Base-by-base conservation (phyloP, 2,888 invertebrate species). In the Heteropelma amictum region DNA sequence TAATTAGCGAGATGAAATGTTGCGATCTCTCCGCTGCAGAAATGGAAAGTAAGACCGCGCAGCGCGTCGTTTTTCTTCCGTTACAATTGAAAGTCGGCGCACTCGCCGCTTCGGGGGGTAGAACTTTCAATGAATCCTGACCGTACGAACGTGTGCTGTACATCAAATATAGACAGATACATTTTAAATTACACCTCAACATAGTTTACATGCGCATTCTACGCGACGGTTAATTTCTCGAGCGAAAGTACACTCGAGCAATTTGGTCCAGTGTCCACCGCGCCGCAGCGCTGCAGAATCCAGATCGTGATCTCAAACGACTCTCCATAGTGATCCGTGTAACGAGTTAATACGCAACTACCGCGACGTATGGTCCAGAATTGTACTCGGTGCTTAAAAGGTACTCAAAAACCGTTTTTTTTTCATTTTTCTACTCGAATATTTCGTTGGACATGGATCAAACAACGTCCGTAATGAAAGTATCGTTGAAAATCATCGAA, bases 71-170 rank as follows among this genome's bases (percentile, higher is more conserved):
- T 80, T 80, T 78, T 80, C 79, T 80, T 79, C 82, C 82, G 83
- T 82, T 83, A 83, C 82, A 82, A 83, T 83, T 82, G 83, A 83
- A 83, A 83, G 83, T 83, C 80, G 80, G 76, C 73, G n/a, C n/a
- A 76, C 53, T 78, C 77, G 73, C 79, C 69, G 73, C 76, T 77
- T 76, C n/a, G n/a, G 54, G 65, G 73, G 74, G 73, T 54, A 65
- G 77, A 73, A 80, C 82, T 82, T 79, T 81, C 81, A 80, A 78
- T 81, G 71, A 67, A 75, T 77, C 75, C 49, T 42, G 51, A 51
- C 38, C 68, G 30, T n/a, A 30, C 40, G 60, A 51, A 51, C 60
- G 60, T 28, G 35, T 35, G 12, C 12, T 21, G 33, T 12, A 60
- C 45, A 10, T 33, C 8, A 4, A 33, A 45, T 45, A n/a, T 45